A percentile compares a stretch with the other conserved stretches of the same genome.
phyloP scores from a whole-genome alignment of 2,797 vertebrate genomes.

The Enteromius thamalakanensis region DNA sequence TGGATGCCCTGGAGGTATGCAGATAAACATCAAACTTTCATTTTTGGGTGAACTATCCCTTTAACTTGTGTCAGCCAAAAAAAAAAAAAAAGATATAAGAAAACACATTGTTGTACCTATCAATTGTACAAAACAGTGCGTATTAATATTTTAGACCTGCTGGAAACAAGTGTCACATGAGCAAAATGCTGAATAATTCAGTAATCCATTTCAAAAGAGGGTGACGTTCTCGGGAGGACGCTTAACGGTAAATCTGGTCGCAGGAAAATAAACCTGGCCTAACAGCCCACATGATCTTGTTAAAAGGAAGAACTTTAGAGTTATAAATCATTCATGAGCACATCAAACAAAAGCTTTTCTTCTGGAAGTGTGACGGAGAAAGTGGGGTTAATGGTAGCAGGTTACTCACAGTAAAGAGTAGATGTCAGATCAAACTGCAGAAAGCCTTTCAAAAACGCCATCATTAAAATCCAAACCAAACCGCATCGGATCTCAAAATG shows the following conservation, averaged over 20 bases:
- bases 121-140: constrained; percentile 4
- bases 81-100: neutral
- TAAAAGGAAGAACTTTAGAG: constrained; percentile 41
- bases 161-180: constrained; percentile 45
- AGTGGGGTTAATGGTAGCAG: constrained; percentile 12
- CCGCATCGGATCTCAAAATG: neutral
- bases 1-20: no score
- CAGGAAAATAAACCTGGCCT: constrained; percentile 34
- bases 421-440: neutral
- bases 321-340: constrained; percentile 47
- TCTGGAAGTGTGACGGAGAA: constrained; percentile 22
- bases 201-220: constrained; percentile 36
- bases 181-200: constrained; percentile 57
- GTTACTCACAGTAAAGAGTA: neutral
- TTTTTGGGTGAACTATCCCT: no score
- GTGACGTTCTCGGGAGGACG: constrained; percentile 10
- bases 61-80: neutral
- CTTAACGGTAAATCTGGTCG: constrained; percentile 39
- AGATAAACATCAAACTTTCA: no score
- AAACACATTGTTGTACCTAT: neutral
- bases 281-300: constrained; percentile 38
- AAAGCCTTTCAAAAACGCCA: constrained; percentile 16
- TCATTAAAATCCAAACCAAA: neutral
- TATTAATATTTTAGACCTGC: constrained; percentile 65
- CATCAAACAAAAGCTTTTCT: constrained; percentile 49